These are phyloP conservation scores for Mylabris phalerata DNA, from an alignment of 1,140 invertebrate genomes.

Conservation along the genomic window DNA sequence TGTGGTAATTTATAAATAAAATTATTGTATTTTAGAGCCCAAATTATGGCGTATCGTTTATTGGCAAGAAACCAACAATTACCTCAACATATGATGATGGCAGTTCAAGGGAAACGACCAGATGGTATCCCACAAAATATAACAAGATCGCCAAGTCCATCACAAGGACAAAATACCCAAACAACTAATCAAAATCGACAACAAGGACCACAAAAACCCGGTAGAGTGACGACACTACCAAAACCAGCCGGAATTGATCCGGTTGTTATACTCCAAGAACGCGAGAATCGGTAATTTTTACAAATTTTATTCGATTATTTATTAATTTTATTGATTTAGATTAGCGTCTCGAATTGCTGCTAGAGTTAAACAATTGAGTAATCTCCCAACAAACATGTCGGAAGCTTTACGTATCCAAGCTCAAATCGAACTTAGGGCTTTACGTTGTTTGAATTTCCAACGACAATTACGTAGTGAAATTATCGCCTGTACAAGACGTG, in stretches of 20 bases:
- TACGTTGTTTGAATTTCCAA: constrained; percentile 93
- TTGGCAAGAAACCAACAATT: constrained; percentile 87
- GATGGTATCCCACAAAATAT: constrained; percentile 37
- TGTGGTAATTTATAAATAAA: constrained; percentile 2
- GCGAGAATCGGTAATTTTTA: constrained; percentile 67
- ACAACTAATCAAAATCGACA: constrained; percentile 53
- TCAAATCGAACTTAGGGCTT: constrained; percentile 88
- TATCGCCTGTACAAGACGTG: constrained; percentile 80
- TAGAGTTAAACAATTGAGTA: constrained; percentile 76
- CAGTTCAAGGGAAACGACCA: constrained; percentile 51
- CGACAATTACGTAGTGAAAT: constrained; percentile 78
- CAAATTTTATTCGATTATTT: too few species aligned
- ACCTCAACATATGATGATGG: constrained; percentile 67
- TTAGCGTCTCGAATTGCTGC: constrained; percentile 75
- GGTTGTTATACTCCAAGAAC: constrained; percentile 82
- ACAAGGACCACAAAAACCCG: constrained; percentile 50
- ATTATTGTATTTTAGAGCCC: constrained; percentile 52
- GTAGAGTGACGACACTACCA: constrained; percentile 78
- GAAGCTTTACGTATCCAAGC: constrained; percentile 89
- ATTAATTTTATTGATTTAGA: not conserved
- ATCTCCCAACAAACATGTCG: constrained; percentile 81
- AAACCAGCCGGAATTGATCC: constrained; percentile 92
- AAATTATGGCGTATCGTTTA: constrained; percentile 92
- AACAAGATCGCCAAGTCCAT: constrained; percentile 40
- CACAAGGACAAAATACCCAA: constrained; percentile 19